These are phyloP conservation scores for Tanypteryx hageni DNA, from an alignment of 2,888 invertebrate genomes.

Conservation along the genomic window DNA sequence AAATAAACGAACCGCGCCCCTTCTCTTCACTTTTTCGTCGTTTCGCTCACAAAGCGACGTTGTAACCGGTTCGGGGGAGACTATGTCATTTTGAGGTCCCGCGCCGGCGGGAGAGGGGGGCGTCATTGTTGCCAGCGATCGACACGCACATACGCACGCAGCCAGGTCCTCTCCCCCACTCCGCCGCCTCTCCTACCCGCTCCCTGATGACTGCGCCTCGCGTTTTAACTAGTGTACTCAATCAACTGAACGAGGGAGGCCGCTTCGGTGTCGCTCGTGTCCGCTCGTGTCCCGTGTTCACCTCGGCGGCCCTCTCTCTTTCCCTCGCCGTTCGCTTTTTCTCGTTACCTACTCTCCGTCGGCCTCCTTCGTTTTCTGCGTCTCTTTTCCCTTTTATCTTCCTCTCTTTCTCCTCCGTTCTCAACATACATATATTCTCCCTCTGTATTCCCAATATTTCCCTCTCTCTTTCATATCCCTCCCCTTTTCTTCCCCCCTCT, in stretches of 20 bases:
- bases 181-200: background rate
- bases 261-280: background rate
- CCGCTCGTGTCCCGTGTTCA: background rate
- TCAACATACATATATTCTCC: background rate
- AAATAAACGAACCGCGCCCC: background rate
- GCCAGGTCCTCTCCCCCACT: too few relatives aligned
- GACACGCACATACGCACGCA: background rate
- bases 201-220: constrained; percentile 37
- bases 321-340: background rate
- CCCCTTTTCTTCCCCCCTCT: background rate
- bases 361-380: background rate
- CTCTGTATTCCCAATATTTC: too few relatives aligned
- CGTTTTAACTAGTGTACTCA: constrained; percentile 54
- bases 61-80: background rate
- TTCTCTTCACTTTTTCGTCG: background rate
- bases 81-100: background rate
- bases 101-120: background rate
- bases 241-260: constrained; percentile 1
- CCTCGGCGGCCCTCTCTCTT: background rate
- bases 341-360: background rate
- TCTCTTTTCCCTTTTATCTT: background rate
- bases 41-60: background rate
- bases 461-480: background rate
- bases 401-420: background rate
- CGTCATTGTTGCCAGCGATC: background rate